Percentiles rank a stretch among this genome's conserved stretches.
Conservation (phyloP, 2,888 invertebrate species). For the Pollenia amentaria region DNA sequence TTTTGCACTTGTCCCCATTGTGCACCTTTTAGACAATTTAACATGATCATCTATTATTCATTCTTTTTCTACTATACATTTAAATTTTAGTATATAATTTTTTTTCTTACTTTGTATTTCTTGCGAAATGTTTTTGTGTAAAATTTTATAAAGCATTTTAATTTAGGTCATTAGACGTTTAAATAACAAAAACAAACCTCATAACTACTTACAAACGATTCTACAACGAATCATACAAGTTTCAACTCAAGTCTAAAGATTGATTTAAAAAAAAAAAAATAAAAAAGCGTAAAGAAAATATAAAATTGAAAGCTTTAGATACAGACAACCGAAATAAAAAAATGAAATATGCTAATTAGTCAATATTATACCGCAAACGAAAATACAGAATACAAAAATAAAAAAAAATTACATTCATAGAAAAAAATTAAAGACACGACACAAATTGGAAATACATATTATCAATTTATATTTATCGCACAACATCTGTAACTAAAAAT, state of each 20-base stretch:
- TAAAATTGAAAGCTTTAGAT: constrained; percentile 12
- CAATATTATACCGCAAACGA: constrained; percentile 44
- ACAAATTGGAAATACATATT: constrained; percentile 26
- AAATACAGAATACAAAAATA: constrained; percentile 1
- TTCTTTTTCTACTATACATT: no score
- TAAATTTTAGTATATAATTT: no score
- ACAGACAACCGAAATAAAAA: not conserved
- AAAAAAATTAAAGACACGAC: constrained; percentile 14
- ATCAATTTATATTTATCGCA: no score
- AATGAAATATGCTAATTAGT: constrained; percentile 57
- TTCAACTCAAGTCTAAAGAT: constrained; percentile 38
- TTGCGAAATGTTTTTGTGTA: constrained; percentile 41
- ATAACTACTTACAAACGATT: constrained; percentile 45
- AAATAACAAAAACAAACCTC: constrained; percentile 62
- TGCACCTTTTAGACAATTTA: no score
- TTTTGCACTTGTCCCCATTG: no score
- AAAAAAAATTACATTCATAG: constrained; percentile 9
- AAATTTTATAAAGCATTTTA: constrained; percentile 58
- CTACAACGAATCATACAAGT: constrained; percentile 24
- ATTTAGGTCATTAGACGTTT: constrained; percentile 73
- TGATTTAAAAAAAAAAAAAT: constrained; percentile 14
- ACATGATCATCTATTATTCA: no score
- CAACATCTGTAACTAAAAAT: no score
- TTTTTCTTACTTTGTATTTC: not conserved
- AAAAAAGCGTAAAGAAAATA: not conserved